These are phyloP conservation scores for Natator depressus DNA, from an alignment of 2,113 vertebrate species.

Conservation along the genomic window DNA sequence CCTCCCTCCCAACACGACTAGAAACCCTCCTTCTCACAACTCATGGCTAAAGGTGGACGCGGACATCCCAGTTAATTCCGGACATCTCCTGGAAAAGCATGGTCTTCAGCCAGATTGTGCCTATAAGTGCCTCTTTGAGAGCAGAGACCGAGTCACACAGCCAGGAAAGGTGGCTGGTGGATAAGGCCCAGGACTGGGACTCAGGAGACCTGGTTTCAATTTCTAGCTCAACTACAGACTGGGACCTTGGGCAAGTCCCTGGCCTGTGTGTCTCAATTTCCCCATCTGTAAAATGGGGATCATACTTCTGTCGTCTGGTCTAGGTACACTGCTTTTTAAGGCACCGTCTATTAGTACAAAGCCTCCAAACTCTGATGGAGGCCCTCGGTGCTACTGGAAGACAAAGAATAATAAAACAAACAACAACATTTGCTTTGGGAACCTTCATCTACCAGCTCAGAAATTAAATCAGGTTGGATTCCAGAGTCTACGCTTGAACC, in stretches of 20 bases:
- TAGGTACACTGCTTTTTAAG: not conserved
- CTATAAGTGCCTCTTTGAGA: not conserved
- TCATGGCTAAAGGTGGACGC: not conserved
- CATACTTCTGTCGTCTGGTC: not conserved
- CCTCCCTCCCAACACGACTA: not conserved
- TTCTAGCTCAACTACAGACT: not conserved
- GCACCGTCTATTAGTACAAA: not conserved
- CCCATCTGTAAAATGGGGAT: not conserved
- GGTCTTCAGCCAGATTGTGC: not conserved
- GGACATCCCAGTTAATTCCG: too few species aligned
- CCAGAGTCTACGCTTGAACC: too few species aligned
- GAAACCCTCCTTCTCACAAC: not conserved
- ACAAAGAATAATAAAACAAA: not conserved
- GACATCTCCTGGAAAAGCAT: not conserved
- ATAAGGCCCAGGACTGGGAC: not conserved
- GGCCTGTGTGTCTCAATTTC: not conserved
- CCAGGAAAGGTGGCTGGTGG: not conserved
- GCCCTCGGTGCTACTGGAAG: not conserved
- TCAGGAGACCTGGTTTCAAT: not conserved
- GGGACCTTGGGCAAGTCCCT: not conserved
- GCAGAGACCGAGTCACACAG: not conserved
- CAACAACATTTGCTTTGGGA: not conserved
- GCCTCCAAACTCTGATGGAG: accelerated
- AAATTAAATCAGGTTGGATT: not conserved
- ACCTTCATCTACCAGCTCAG: not conserved